A percentile compares a stretch with the other conserved stretches of the same genome.
These are phyloP conservation scores for Embiotoca jacksoni DNA, from an alignment of 2,113 vertebrate species.

Conservation along the genomic window DNA sequence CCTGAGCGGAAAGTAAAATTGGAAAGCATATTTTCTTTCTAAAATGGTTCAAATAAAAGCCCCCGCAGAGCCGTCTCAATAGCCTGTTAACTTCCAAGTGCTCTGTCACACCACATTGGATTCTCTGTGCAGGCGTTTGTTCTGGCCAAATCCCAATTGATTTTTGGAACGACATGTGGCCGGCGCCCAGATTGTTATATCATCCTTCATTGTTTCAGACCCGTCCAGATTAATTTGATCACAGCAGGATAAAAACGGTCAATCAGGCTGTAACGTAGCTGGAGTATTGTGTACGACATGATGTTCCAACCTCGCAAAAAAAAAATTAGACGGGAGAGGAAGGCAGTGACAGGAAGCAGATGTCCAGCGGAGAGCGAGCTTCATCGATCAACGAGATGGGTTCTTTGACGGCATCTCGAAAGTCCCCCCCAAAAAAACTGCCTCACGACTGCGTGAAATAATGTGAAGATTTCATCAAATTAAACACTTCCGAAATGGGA, in stretches of 20 bases:
- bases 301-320: conserved; percentile 41
- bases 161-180: conserved; percentile 61
- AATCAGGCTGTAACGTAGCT: conserved; percentile 64
- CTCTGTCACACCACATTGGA: conserved; percentile 47
- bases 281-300: conserved; percentile 44
- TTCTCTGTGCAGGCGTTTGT: conserved; percentile 51
- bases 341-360: conserved; percentile 33
- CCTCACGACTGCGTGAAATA: background rate
- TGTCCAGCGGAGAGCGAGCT: conserved; percentile 35
- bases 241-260: conserved; percentile 57
- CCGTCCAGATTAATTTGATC: conserved; percentile 66
- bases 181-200: conserved; percentile 59
- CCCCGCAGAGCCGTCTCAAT: conserved; percentile 9
- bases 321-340: background rate
- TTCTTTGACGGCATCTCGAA: conserved; percentile 29
- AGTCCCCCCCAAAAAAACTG: background rate
- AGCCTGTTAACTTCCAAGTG: conserved; percentile 29
- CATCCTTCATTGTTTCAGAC: conserved; percentile 70
- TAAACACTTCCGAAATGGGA: background rate
- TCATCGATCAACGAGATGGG: conserved; percentile 9
- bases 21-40: background rate
- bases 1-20: background rate
- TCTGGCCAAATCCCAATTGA: conserved; percentile 67
- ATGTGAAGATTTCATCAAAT: background rate
- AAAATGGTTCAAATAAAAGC: background rate